Evolutionary conservation across 2,888 invertebrate species (phyloP).

Genomic region (Baronia brevicornis): DNA sequence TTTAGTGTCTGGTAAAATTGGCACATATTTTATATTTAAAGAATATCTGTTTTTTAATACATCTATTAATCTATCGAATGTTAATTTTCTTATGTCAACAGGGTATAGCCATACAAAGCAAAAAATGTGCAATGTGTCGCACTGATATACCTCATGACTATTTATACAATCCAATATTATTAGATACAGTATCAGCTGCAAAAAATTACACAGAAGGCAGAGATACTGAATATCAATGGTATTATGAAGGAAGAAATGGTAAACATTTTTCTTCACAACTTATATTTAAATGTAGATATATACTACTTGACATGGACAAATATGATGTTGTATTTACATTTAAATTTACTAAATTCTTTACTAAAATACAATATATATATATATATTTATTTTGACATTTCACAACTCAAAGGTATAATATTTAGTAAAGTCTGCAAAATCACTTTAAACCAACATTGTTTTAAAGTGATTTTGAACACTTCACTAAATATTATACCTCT

Average conservation of each 20-base stretch:
- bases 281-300: too few relatives aligned
- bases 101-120: conserved; percentile 91
- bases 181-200: conserved; percentile 58
- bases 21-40: not conserved
- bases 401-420: too few relatives aligned
- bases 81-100: conserved; percentile 28
- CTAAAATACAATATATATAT: conserved; percentile 1
- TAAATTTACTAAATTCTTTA: conserved; percentile 14
- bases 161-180: conserved; percentile 87
- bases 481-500: too few relatives aligned
- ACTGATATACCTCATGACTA: conserved; percentile 92
- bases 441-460: too few relatives aligned
- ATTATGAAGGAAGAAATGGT: conserved; percentile 96
- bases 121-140: conserved; percentile 94
- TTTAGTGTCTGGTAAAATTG: too few relatives aligned
- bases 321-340: too few relatives aligned
- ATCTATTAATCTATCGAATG: conserved; percentile 1
- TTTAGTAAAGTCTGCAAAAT: too few relatives aligned
- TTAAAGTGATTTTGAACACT: too few relatives aligned
- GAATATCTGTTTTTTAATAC: not conserved
- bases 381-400: not conserved
- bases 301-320: too few relatives aligned
- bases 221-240: conserved; percentile 92
- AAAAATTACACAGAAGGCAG: conserved; percentile 43
- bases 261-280: conserved; percentile 28